phyloP scores from a whole-genome alignment of 2,113 vertebrate genomes.

The Rutilus rutilus region DNA sequence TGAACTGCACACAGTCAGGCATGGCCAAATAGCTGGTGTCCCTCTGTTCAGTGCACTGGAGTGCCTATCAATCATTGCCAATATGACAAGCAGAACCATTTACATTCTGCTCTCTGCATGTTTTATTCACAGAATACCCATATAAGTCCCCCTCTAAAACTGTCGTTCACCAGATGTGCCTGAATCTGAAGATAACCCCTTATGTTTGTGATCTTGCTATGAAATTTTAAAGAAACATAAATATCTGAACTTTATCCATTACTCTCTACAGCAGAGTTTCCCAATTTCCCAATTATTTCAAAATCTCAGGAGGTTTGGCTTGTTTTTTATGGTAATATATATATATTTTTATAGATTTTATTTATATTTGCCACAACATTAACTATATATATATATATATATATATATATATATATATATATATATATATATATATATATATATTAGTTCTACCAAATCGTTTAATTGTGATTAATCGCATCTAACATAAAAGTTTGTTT shows the following conservation, averaged over 20 bases:
- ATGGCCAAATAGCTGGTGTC: slow-evolving; percentile 42
- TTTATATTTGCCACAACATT: too few relatives aligned
- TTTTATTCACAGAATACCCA: slow-evolving; percentile 52
- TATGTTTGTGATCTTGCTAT: slow-evolving; percentile 4
- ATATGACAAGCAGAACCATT: slow-evolving; percentile 53
- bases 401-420: too few relatives aligned
- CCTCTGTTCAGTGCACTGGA: slow-evolving; percentile 46
- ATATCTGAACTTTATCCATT: neutral
- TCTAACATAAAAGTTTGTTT: too few relatives aligned
- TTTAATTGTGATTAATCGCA: too few relatives aligned
- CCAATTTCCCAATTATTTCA: neutral
- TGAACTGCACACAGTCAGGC: slow-evolving; percentile 8
- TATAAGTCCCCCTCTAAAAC: slow-evolving; percentile 12
- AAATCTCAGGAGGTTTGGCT: too few relatives aligned
- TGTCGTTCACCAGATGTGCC: slow-evolving; percentile 29
- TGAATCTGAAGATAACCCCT: slow-evolving; percentile 22
- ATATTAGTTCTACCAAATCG: too few relatives aligned
- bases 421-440: too few relatives aligned
- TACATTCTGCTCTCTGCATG: slow-evolving; percentile 41
- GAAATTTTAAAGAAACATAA: slow-evolving; percentile 14
- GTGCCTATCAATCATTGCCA: slow-evolving; percentile 47
- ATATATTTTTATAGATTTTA: too few relatives aligned
- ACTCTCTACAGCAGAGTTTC: neutral
- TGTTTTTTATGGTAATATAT: too few relatives aligned
- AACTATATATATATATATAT: too few relatives aligned